Evolutionary conservation across 2,888 invertebrate genomes (phyloP), one percentile per base, ranked within the genome.

Genomic region (Mythimna vitellina): DNA sequence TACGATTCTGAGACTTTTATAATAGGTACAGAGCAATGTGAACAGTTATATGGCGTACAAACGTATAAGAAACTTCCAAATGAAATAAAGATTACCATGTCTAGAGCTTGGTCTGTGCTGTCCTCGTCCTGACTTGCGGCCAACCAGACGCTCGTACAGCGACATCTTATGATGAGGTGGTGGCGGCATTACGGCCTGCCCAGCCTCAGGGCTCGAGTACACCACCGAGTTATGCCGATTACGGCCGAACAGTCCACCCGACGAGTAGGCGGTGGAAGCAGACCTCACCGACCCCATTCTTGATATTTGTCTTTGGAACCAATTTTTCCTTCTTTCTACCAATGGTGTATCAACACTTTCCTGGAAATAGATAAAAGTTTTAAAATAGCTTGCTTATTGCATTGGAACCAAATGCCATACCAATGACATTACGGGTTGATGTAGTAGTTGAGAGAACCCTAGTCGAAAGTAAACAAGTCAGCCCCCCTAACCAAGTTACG

Each of bases 321-420:
- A 98, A 92, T 98, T 98, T 92, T 98, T 98, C 53, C 98, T 96
- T 68, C 98, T 95, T 91, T 98, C 98, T 25, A 98, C 98, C 89
- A 98, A 96, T 12, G 98, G 98, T 0, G 98, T 98, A 88, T 98
- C 98, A 0, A 99, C 98, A 90, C 98, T 98, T 94, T 98, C 98
- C 98, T 98, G 92, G 38, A 95, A 91, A 66, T 17, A 58, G 1
- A 38, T 38, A 58, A 46, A 2, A 12, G 9, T 29, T 32, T 42
- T 60, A 35, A 35, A 38, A 58, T 17, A 32, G 22, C 9, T 65
- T 54, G 46, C 14, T 1, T 20, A 17, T 46, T 17, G 46, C 49
- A n/a, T n/a, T 51, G 49, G 8, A 51, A n/a, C 49, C 8, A n/a
- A 51, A 51, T 20, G 5, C n/a, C 9, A n/a, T 51, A n/a, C n/a